Conservation (phyloP, 1,140 invertebrate genomes). For the Calycopis cecrops region DNA sequence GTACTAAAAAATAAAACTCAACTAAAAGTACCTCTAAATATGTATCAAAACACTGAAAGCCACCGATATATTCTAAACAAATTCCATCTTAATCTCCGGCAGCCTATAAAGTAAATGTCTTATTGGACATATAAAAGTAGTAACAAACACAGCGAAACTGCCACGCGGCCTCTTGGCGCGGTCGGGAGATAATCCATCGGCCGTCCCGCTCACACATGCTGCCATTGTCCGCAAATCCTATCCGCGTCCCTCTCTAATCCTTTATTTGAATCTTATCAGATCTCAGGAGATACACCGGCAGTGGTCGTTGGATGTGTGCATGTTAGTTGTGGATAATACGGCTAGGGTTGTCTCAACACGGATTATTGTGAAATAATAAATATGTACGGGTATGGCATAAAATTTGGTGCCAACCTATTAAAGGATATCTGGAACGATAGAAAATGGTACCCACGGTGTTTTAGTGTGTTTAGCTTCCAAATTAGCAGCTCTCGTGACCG, state of each 20-base stretch:
- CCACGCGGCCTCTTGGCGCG: conserved; percentile 35
- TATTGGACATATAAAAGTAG: conserved; percentile 27
- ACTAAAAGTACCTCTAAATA: too few relatives aligned
- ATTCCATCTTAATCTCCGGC: too few relatives aligned
- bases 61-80: too few relatives aligned
- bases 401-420: too few relatives aligned
- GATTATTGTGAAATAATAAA: conserved; percentile 14
- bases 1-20: too few relatives aligned
- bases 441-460: too few relatives aligned
- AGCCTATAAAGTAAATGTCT: conserved; percentile 6
- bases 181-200: conserved; percentile 69
- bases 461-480: too few relatives aligned
- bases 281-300: conserved; percentile 68
- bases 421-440: too few relatives aligned
- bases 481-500: too few relatives aligned
- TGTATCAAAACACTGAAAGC: too few relatives aligned
- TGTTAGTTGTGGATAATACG: conserved; percentile 51
- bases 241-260: conserved; percentile 68
- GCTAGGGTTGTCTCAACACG: conserved; percentile 44
- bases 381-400: too few relatives aligned
- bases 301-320: conserved; percentile 55
- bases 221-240: conserved; percentile 57
- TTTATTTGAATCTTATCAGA: conserved; percentile 77
- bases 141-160: conserved; percentile 18
- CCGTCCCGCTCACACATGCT: conserved; percentile 47